These are phyloP conservation scores for Drosophila melanica DNA, from an alignment of 1,140 invertebrate genomes.

Conservation along the genomic window DNA sequence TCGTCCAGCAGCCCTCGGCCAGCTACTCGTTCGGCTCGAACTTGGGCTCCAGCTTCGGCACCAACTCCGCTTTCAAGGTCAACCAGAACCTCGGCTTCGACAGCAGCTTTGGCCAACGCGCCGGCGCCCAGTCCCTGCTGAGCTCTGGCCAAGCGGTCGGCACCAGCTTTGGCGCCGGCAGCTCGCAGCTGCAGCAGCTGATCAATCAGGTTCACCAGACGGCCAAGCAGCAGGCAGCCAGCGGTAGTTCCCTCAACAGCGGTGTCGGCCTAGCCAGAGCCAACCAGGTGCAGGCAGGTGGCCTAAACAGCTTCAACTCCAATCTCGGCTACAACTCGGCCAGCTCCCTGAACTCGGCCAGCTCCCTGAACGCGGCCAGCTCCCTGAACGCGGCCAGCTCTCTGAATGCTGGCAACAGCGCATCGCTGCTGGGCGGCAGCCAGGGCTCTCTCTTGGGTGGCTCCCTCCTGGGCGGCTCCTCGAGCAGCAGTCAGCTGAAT, in stretches of 20 bases:
- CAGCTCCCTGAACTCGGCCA: conserved; percentile 50
- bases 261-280: conserved; percentile 39
- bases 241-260: conserved; percentile 20
- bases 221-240: conserved; percentile 55
- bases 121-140: conserved; percentile 35
- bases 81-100: conserved; percentile 47
- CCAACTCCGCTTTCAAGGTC: conserved; percentile 49
- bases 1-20: conserved; percentile 49
- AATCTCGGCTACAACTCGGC: conserved; percentile 52
- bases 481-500: conserved; percentile 44
- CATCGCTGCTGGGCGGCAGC: conserved; percentile 35
- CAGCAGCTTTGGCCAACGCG: conserved; percentile 38
- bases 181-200: conserved; percentile 52
- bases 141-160: conserved; percentile 6
- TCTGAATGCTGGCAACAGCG: conserved; percentile 7
- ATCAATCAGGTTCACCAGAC: conserved; percentile 59
- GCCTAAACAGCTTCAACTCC: conserved; percentile 28
- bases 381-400: conserved; percentile 43
- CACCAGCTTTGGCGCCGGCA: conserved; percentile 12
- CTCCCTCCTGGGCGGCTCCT: conserved; percentile 45
- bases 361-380: conserved; percentile 44
- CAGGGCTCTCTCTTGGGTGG: conserved; percentile 39
- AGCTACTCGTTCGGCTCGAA: conserved; percentile 39
- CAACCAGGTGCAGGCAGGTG: conserved; percentile 41
- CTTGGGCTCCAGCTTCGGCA: conserved; percentile 42